phyloP scores from a whole-genome alignment of 2,888 invertebrate species.

The Eristalis tenax region DNA sequence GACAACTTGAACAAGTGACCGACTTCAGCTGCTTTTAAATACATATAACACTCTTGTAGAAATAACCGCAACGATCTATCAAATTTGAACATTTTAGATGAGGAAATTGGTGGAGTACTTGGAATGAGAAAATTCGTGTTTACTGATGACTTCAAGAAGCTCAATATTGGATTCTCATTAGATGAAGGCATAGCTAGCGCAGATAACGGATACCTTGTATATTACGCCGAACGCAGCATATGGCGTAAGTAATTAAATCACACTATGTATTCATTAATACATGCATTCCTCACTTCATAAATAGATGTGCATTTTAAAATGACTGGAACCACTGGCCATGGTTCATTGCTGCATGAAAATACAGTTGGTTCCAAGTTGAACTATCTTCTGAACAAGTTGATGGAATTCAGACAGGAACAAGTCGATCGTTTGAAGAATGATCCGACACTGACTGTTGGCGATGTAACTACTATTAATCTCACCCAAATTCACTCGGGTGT shows the following conservation, averaged over 20 bases:
- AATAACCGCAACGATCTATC: neutral
- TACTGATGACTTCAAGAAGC: slow-evolving; percentile 85
- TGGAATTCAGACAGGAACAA: slow-evolving; percentile 85
- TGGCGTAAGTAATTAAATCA: slow-evolving; percentile 84
- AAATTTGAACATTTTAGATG: slow-evolving; percentile 73
- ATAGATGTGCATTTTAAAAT: slow-evolving; percentile 86
- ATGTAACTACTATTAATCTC: slow-evolving; percentile 89
- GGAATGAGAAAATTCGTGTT: slow-evolving; percentile 88
- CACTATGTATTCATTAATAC: neutral
- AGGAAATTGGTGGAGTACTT: slow-evolving; percentile 86
- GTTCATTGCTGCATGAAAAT: slow-evolving; percentile 86
- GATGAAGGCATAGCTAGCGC: slow-evolving; percentile 91
- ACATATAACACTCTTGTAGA: neutral
- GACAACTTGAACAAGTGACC: too few species aligned
- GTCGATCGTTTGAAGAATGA: slow-evolving; percentile 83
- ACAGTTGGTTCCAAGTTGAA: slow-evolving; percentile 89
- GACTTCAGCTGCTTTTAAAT: too few species aligned
- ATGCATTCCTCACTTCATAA: neutral
- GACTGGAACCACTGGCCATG: slow-evolving; percentile 89
- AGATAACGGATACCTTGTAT: slow-evolving; percentile 85
- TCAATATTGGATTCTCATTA: slow-evolving; percentile 89
- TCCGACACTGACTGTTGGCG: slow-evolving; percentile 84
- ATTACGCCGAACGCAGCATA: slow-evolving; percentile 85
- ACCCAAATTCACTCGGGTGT: slow-evolving; percentile 88
- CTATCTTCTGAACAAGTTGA: slow-evolving; percentile 85